phyloP scores from a whole-genome alignment of 2,113 vertebrate genomes.

The Sylvilagus bachmani region DNA sequence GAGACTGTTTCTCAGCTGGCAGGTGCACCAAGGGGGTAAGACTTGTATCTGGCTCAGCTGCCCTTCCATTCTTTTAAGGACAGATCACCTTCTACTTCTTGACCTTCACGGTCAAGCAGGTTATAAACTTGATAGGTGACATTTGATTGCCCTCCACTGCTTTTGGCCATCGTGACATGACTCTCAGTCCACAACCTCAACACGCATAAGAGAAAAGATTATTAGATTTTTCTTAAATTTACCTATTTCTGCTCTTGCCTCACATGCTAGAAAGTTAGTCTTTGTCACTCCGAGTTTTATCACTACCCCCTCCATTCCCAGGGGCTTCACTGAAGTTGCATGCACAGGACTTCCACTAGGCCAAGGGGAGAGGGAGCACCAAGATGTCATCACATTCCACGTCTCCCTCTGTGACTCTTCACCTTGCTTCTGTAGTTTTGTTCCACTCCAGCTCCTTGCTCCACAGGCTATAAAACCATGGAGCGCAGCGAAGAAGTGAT shows the following conservation, averaged over 20 bases:
- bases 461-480: slow-evolving; percentile 54
- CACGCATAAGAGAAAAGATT: neutral
- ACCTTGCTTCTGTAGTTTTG: neutral
- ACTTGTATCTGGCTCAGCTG: neutral
- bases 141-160: neutral
- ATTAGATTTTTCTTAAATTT: neutral
- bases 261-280: neutral
- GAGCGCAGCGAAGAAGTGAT: slow-evolving; percentile 47
- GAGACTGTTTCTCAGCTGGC: neutral
- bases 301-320: neutral
- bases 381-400: neutral
- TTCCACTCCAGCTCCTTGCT: slow-evolving; percentile 23
- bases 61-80: neutral
- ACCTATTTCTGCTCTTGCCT: neutral
- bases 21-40: neutral
- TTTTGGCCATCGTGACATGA: neutral
- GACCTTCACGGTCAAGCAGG: neutral
- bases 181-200: slow-evolving; percentile 38
- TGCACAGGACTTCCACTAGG: neutral
- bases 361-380: too few species aligned
- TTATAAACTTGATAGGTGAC: neutral
- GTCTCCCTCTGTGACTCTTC: neutral
- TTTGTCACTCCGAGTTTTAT: neutral
- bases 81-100: neutral
- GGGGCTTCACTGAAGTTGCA: neutral